These are phyloP conservation scores for Mesorhabditis spiculigera DNA, from an alignment of 2,888 invertebrate species.

Conservation along the genomic window DNA sequence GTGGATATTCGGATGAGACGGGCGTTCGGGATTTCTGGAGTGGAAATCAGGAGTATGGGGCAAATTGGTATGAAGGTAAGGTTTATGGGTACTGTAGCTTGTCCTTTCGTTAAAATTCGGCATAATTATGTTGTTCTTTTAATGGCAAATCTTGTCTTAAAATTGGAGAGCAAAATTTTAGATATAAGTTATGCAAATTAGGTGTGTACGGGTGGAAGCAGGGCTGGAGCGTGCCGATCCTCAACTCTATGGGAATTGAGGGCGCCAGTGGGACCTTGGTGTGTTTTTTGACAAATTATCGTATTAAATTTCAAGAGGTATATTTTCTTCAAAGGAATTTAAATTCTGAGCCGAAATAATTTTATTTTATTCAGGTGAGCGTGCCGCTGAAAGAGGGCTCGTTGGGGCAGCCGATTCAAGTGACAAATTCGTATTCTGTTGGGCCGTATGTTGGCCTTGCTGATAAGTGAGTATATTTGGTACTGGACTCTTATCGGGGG, in stretches of 20 bases:
- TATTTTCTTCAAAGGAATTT: background rate
- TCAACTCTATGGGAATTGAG: slow-evolving; percentile 42
- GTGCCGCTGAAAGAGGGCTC: slow-evolving; percentile 48
- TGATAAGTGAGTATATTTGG: slow-evolving; percentile 16
- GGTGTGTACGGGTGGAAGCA: slow-evolving; percentile 46
- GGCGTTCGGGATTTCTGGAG: slow-evolving; percentile 48
- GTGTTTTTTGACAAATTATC: background rate
- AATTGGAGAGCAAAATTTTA: background rate
- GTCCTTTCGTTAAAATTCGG: background rate
- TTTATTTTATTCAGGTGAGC: slow-evolving; percentile 28
- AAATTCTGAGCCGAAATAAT: slow-evolving; percentile 16
- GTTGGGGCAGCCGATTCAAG: slow-evolving; percentile 39
- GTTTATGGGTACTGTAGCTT: background rate
- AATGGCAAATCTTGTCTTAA: no score
- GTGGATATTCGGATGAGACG: slow-evolving; percentile 45
- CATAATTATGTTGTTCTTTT: background rate
- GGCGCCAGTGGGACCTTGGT: slow-evolving; percentile 43
- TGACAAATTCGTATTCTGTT: slow-evolving; percentile 46
- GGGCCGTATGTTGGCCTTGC: slow-evolving; percentile 48
- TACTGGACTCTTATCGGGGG: no score
- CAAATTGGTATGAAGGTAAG: slow-evolving; percentile 48
- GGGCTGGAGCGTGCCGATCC: slow-evolving; percentile 49
- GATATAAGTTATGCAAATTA: slow-evolving; percentile 7
- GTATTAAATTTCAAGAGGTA: no score
- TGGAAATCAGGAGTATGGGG: slow-evolving; percentile 41